Conservation (phyloP, 2,113 vertebrate species). For the Chionomys nivalis region DNA sequence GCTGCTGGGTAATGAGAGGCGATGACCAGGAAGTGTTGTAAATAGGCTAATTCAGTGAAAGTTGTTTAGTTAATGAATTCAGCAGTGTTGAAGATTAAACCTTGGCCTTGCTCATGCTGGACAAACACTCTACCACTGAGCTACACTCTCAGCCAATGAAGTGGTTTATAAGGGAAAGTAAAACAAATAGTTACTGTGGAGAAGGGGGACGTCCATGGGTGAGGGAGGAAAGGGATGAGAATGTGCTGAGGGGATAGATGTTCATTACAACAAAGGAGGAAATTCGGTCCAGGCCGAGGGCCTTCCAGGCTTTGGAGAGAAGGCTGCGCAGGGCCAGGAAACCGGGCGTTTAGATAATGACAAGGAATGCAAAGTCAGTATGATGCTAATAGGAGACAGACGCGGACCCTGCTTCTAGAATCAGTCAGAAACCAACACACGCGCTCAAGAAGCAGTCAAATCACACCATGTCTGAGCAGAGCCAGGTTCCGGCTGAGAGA, state of each 20-base stretch:
- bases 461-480: neutral
- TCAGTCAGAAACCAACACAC: neutral
- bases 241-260: neutral
- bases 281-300: neutral
- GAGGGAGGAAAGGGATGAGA: neutral
- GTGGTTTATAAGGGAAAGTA: neutral
- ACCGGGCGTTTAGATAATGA: neutral
- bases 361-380: neutral
- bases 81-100: neutral
- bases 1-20: neutral
- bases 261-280: slow-evolving; percentile 29
- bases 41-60: neutral
- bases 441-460: neutral
- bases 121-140: neutral
- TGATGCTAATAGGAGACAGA: neutral
- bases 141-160: neutral
- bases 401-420: neutral
- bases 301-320: slow-evolving; percentile 24
- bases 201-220: neutral
- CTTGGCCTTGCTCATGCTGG: neutral
- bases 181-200: neutral
- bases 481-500: neutral
- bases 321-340: neutral
- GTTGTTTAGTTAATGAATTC: neutral
- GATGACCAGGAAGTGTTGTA: neutral